These are phyloP conservation scores for Bryconaethiops microstoma DNA, from an alignment of 2,797 vertebrate species.

Conservation along the genomic window DNA sequence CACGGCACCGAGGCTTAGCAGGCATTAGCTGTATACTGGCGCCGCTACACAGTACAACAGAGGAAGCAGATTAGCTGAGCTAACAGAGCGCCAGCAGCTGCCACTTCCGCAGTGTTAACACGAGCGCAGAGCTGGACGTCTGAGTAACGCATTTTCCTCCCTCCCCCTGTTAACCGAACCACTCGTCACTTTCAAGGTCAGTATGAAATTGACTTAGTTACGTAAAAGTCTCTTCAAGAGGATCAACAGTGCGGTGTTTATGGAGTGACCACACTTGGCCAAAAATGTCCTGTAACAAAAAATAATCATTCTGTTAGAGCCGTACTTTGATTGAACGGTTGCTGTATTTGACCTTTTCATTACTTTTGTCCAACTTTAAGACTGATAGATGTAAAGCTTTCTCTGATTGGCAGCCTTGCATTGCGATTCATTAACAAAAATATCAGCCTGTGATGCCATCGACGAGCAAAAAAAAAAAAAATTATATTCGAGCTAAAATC, in stretches of 20 bases:
- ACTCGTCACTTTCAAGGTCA: constrained; percentile 71
- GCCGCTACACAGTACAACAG: constrained; percentile 46
- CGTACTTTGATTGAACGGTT: constrained; percentile 72
- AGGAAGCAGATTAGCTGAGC: constrained; percentile 61
- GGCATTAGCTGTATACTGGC: constrained; percentile 48
- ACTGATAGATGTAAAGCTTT: too few species aligned
- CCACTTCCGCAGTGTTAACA: constrained; percentile 67
- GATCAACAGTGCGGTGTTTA: constrained; percentile 62
- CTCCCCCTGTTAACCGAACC: constrained; percentile 48
- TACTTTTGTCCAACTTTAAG: too few species aligned
- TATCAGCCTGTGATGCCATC: too few species aligned
- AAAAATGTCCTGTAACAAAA: constrained; percentile 70
- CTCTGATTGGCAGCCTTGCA: too few species aligned
- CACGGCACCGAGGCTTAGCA: constrained; percentile 21
- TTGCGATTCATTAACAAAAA: too few species aligned
- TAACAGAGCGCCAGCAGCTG: constrained; percentile 66
- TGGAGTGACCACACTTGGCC: constrained; percentile 64
- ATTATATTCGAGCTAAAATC: too few species aligned
- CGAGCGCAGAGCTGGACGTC: constrained; percentile 63
- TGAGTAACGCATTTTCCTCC: constrained; percentile 59
- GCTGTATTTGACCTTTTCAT: too few species aligned
- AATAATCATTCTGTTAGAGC: constrained; percentile 74
- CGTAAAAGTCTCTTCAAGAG: constrained; percentile 63
- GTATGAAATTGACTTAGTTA: constrained; percentile 58
- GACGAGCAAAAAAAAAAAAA: too few species aligned